phyloP scores from a whole-genome alignment of 2,888 invertebrate genomes.

The Margaritifera margaritifera region DNA sequence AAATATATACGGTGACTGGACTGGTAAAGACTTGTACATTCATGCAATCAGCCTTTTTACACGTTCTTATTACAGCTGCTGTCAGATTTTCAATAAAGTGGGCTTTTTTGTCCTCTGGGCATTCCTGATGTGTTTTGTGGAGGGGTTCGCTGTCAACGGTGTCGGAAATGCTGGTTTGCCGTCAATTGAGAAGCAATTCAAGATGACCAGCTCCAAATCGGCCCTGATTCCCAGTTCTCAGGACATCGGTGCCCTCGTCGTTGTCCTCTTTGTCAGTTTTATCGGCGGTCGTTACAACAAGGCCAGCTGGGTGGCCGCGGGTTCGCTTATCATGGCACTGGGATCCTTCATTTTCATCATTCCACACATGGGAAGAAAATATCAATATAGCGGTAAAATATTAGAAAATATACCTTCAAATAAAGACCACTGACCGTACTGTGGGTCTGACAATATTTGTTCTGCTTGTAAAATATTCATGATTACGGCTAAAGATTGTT shows the following conservation, averaged over 20 bases:
- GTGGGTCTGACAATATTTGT: no score
- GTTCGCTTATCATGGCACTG: slow-evolving; percentile 47
- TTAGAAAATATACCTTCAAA: no score
- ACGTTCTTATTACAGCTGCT: slow-evolving; percentile 25
- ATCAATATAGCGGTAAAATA: slow-evolving; percentile 31
- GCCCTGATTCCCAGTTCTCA: slow-evolving; percentile 25
- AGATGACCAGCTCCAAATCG: slow-evolving; percentile 42
- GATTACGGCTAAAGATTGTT: no score
- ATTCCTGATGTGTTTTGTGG: slow-evolving; percentile 46
- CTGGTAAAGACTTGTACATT: no score
- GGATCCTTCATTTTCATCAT: slow-evolving; percentile 53
- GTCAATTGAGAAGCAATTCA: slow-evolving; percentile 50
- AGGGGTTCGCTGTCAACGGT: slow-evolving; percentile 55
- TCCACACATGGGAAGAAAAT: slow-evolving; percentile 43
- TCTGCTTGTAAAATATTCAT: no score
- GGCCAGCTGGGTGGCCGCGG: slow-evolving; percentile 41
- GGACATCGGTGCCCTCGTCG: slow-evolving; percentile 43
- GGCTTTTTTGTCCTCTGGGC: slow-evolving; percentile 40
- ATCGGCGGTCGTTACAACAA: slow-evolving; percentile 47
- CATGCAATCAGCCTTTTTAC: no score
- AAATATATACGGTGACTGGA: no score
- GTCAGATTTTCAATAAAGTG: slow-evolving; percentile 41
- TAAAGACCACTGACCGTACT: no score
- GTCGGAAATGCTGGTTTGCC: slow-evolving; percentile 49
- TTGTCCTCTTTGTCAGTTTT: slow-evolving; percentile 50